phyloP scores from a whole-genome alignment of 2,888 invertebrate species.

The Hirtodrosophila alboralis region DNA sequence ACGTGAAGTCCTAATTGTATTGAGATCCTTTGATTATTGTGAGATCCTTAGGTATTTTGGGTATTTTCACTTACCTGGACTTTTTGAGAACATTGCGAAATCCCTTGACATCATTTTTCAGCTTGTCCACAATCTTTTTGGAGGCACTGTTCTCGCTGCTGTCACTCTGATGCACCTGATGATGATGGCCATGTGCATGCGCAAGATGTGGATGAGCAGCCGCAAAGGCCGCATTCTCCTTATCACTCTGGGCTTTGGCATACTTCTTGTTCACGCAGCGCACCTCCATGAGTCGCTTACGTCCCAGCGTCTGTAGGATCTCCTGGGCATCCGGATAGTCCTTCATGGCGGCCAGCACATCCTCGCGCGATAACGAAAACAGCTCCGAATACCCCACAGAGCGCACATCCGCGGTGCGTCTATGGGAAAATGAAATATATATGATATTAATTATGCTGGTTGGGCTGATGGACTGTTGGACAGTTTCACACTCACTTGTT shows the following conservation, averaged over 20 bases:
- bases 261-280: constrained; percentile 86
- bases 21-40: too few species aligned
- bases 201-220: constrained; percentile 63
- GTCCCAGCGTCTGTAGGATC: constrained; percentile 94
- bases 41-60: constrained; percentile 48
- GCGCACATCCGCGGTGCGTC: constrained; percentile 97
- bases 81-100: constrained; percentile 87
- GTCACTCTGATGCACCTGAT: constrained; percentile 79
- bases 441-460: too few species aligned
- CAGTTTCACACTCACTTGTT: constrained; percentile 91
- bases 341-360: constrained; percentile 97
- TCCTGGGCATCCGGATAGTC: constrained; percentile 98
- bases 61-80: constrained; percentile 85
- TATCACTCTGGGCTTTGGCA: constrained; percentile 82
- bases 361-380: constrained; percentile 96
- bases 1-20: constrained; percentile 69
- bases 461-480: too few species aligned
- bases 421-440: constrained; percentile 82
- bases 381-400: constrained; percentile 98
- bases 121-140: constrained; percentile 92
- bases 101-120: constrained; percentile 92
- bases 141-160: constrained; percentile 86
- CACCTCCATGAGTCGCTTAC: constrained; percentile 94
- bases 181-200: constrained; percentile 47
- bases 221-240: constrained; percentile 74